Conservation (phyloP, 2,113 vertebrate species). For the Daubentonia madagascariensis region DNA sequence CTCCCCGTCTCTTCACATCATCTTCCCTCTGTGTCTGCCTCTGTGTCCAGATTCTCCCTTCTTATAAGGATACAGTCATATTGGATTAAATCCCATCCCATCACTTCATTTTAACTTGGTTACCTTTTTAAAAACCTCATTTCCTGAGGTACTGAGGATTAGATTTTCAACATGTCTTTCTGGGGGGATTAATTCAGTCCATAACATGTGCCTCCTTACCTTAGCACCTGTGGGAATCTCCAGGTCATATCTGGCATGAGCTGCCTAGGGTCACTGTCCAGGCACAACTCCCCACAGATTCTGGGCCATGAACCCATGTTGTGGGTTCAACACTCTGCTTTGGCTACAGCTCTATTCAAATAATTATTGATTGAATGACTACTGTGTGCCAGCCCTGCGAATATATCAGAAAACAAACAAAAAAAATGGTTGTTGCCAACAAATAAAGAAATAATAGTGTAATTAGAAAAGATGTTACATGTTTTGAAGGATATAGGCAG, state of each 20-base stretch:
- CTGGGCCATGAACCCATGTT: too few species aligned
- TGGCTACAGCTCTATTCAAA: background rate
- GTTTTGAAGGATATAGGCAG: background rate
- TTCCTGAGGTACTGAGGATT: background rate
- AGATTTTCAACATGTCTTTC: background rate
- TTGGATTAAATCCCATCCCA: background rate
- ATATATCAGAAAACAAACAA: background rate
- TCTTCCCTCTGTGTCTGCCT: background rate
- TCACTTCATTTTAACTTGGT: background rate
- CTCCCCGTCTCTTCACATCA: background rate
- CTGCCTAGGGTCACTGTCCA: background rate
- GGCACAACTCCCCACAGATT: background rate
- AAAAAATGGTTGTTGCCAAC: background rate
- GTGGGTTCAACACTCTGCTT: background rate
- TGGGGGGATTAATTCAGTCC: background rate
- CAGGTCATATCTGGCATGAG: background rate
- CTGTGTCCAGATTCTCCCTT: background rate
- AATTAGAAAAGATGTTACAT: background rate
- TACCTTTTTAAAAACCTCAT: background rate
- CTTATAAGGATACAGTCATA: background rate
- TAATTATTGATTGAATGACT: background rate
- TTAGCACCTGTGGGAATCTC: background rate
- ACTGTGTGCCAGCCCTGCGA: background rate
- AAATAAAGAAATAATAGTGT: background rate
- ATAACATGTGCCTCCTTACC: background rate